phyloP scores from a whole-genome alignment of 2,113 vertebrate species.

The Rhombomys opimus region DNA sequence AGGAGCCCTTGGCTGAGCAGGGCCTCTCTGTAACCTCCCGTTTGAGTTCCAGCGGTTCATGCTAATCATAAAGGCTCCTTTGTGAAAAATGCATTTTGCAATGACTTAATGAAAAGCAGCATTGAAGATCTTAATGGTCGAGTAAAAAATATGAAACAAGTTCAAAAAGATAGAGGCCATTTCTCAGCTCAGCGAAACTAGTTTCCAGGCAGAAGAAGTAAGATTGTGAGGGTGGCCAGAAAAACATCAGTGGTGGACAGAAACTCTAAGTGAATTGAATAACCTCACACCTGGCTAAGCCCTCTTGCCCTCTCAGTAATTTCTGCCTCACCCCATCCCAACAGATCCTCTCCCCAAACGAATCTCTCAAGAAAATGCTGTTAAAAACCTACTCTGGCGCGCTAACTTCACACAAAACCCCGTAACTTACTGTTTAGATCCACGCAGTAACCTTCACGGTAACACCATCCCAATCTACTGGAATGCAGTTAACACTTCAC shows the following conservation, averaged over 20 bases:
- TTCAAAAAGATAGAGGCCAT: neutral
- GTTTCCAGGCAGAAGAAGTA: neutral
- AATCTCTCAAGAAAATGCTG: slow-evolving; percentile 17
- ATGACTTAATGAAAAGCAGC: slow-evolving; percentile 59
- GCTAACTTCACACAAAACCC: slow-evolving; percentile 16
- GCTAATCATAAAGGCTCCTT: slow-evolving; percentile 54
- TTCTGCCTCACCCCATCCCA: neutral
- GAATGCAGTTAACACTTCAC: neutral
- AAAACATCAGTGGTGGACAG: neutral
- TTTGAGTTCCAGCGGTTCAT: neutral
- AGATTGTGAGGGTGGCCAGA: neutral
- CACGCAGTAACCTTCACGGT: neutral
- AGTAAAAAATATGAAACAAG: neutral
- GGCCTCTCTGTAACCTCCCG: slow-evolving; percentile 23
- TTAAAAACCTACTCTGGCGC: slow-evolving; percentile 24
- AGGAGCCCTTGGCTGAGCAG: slow-evolving; percentile 4
- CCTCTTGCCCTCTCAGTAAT: neutral
- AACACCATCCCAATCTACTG: neutral
- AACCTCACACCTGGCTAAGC: neutral
- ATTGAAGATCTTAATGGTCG: slow-evolving; percentile 37
- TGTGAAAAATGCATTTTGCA: slow-evolving; percentile 58
- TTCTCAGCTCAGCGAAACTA: neutral
- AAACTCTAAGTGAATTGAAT: neutral
- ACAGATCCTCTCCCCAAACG: neutral
- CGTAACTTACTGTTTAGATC: neutral